Base-by-base conservation (phyloP, 2,797 vertebrate species). In the Coranthus polyacanthus region DNA sequence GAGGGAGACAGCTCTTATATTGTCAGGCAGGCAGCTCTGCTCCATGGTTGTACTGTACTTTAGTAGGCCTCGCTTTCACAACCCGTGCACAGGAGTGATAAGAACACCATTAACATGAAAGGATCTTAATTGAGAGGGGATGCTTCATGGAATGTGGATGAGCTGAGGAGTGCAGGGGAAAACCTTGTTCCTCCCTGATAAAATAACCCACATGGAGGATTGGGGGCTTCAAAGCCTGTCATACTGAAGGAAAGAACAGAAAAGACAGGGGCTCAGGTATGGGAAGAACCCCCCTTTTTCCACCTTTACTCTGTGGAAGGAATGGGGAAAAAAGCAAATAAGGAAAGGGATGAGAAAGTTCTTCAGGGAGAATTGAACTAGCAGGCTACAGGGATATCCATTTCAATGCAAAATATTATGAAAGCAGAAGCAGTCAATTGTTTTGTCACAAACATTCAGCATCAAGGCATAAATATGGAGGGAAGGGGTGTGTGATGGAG, bases 91-190 rank as follows among this genome's bases (percentile, higher is more conserved):
- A 55, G 79, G 63, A 78, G 84, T 26, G 84, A 91, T 88, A 93
- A 92, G 86, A 89, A 88, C 84, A 78, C 85, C 90, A 92, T 93
- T 89, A 90, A 92, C 90, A 89, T 90, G 85, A 89, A 89, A 89
- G 79, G 68, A 88, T 92, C 88, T 90, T 93, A 93, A 93, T 92
- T 89, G 91, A 93, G 90, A 89, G 72, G 87, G 89, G 89, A 89
- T 82, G 83, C 88, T 85, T 84, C 78, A 72, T 73, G 72, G 72
- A 64, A 86, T 53, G 61, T 61, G 74, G 78, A 82, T 78, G 76
- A 86, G 82, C 63, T 22, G 24, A 64, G 59, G 65, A 78, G 77
- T 69, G 78, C 56, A 54, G 70, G 65, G 76, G 72, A 50, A 81
- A 81, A 82, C 72, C 78, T 86, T 83, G 84, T 81, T 88, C 77